Evolutionary conservation across 2,888 invertebrate genomes (phyloP).

Genomic region (Athalia circularis): DNA sequence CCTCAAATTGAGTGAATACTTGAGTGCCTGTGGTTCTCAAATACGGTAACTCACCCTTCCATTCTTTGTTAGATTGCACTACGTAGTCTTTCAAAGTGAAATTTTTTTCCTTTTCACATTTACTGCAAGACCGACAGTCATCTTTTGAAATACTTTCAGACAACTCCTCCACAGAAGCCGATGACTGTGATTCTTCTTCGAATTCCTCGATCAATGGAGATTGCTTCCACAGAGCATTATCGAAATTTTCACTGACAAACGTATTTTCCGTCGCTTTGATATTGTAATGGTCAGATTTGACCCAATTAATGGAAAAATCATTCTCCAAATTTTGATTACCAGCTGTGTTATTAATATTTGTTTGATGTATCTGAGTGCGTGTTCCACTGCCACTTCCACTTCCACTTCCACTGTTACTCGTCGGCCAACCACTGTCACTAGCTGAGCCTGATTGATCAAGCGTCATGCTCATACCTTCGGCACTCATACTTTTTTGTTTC

Average conservation of each 20-base stretch:
- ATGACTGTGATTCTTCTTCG: conserved; percentile 75
- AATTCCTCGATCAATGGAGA: conserved; percentile 61
- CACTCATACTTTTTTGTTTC: conserved; percentile 91
- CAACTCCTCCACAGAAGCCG: conserved; percentile 75
- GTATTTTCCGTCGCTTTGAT: conserved; percentile 58
- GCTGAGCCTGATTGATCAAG: conserved; percentile 85
- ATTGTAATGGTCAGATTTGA: conserved; percentile 65
- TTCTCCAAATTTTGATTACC: conserved; percentile 60
- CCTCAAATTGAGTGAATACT: conserved; percentile 67
- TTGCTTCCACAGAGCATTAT: conserved; percentile 59
- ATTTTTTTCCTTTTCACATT: conserved; percentile 72
- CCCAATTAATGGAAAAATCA: conserved; percentile 72
- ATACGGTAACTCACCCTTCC: conserved; percentile 54
- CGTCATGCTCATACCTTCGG: conserved; percentile 82
- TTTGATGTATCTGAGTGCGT: conserved; percentile 63
- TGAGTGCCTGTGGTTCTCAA: conserved; percentile 65
- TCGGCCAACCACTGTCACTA: conserved; percentile 83
- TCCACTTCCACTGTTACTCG: conserved; percentile 77
- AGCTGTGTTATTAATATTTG: conserved; percentile 60
- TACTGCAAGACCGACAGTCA: conserved; percentile 66
- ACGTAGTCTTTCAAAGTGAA: conserved; percentile 63
- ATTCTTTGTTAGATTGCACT: conserved; percentile 51
- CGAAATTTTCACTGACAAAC: conserved; percentile 54
- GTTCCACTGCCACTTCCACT: conserved; percentile 76
- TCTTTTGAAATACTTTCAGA: conserved; percentile 74